Percentiles rank a stretch among this genome's conserved stretches.
phyloP scores from a whole-genome alignment of 2,113 vertebrate genomes.

The Bettongia penicillata region DNA sequence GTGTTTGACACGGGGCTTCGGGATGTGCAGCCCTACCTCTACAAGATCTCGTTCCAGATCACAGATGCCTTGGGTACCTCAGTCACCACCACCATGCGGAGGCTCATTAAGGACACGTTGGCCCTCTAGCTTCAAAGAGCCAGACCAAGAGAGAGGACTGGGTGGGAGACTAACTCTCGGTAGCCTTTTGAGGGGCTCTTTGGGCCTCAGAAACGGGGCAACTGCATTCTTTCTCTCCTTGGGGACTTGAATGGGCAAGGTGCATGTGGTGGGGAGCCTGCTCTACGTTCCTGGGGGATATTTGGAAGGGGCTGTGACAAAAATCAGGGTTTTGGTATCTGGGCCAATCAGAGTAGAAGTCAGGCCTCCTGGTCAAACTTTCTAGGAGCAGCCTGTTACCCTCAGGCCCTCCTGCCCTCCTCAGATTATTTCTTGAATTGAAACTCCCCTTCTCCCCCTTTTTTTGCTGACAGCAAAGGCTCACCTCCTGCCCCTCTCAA shows the following conservation, averaged over 20 bases:
- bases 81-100: conserved; percentile 97
- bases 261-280: not conserved
- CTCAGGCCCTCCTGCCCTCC: not conserved
- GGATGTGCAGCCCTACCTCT: conserved; percentile 98
- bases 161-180: not conserved
- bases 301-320: conserved; percentile 15
- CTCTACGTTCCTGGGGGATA: not conserved
- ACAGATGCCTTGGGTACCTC: conserved; percentile 95
- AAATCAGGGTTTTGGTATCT: not conserved
- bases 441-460: not conserved
- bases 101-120: conserved; percentile 98
- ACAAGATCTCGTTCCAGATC: conserved; percentile 98
- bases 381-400: not conserved
- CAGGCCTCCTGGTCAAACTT: not conserved
- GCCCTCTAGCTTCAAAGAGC: conserved; percentile 85
- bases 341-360: not conserved
- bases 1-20: conserved; percentile 97
- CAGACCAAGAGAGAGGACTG: no score
- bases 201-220: not conserved
- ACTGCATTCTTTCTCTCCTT: not conserved
- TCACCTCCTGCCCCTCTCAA: not conserved
- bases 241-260: not conserved
- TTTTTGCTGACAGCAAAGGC: not conserved
- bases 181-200: not conserved
- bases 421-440: not conserved